Evolutionary conservation across 2,888 invertebrate species (phyloP).

Genomic region (Oithona nana): DNA sequence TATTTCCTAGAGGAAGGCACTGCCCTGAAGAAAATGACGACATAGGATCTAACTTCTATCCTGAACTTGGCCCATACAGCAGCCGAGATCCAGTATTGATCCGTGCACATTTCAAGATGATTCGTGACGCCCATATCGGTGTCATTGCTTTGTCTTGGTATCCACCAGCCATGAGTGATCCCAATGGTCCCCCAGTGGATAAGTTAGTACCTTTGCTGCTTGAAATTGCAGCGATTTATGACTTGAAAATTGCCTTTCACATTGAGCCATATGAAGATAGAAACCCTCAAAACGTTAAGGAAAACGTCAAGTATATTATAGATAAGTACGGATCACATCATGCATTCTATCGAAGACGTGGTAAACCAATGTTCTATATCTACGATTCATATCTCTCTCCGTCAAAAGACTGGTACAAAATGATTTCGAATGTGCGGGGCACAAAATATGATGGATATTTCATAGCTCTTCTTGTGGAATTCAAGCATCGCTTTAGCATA

Average conservation of each 20-base stretch:
- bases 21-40: constrained; percentile 2
- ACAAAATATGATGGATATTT: constrained; percentile 38
- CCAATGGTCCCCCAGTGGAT: neutral
- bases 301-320: constrained; percentile 21
- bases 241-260: constrained; percentile 9
- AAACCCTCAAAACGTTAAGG: neutral
- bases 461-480: constrained; percentile 33
- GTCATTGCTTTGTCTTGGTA: constrained; percentile 13
- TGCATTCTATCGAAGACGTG: constrained; percentile 33
- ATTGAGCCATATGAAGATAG: constrained; percentile 11
- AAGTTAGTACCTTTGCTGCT: neutral
- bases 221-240: neutral
- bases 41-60: constrained; percentile 16
- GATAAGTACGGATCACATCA: constrained; percentile 35
- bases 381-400: constrained; percentile 42
- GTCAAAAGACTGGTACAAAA: constrained; percentile 1
- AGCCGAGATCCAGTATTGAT: constrained; percentile 5
- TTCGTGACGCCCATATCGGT: neutral
- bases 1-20: neutral
- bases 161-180: constrained; percentile 6
- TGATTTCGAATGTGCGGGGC: constrained; percentile 30
- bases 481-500: constrained; percentile 27
- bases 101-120: constrained; percentile 2
- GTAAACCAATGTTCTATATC: constrained; percentile 41
- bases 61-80: constrained; percentile 13